phyloP scores from a whole-genome alignment of 2,113 vertebrate genomes.

The Rattus rattus region DNA sequence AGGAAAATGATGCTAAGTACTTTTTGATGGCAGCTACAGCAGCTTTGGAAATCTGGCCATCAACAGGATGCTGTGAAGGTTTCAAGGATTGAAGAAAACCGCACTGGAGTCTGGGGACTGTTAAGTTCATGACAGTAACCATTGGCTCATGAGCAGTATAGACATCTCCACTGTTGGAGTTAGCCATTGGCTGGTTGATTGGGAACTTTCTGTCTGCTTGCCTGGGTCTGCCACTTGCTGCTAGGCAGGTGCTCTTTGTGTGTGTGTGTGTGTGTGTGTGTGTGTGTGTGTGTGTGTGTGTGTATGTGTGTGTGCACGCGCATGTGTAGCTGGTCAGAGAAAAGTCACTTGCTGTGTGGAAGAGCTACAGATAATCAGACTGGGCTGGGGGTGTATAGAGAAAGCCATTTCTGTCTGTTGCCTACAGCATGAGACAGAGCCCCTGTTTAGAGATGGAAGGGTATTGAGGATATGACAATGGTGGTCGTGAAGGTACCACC shows the following conservation, averaged over 20 bases:
- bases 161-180: neutral
- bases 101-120: neutral
- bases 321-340: neutral
- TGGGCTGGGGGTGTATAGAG: no score
- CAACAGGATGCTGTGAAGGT: conserved; percentile 26
- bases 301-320: no score
- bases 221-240: neutral
- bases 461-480: neutral
- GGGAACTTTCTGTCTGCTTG: neutral
- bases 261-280: no score
- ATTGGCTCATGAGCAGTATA: neutral
- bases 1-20: conserved; percentile 47
- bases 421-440: neutral
- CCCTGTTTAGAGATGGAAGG: neutral
- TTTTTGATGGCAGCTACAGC: conserved; percentile 38
- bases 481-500: neutral
- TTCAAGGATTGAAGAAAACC: conserved; percentile 1
- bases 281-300: no score
- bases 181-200: neutral
- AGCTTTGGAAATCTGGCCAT: conserved; percentile 64
- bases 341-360: neutral
- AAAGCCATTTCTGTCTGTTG: neutral
- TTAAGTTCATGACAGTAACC: neutral
- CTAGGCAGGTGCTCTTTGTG: neutral
- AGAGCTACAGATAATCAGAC: neutral